Base-by-base conservation (phyloP, 1,140 invertebrate species). In the Tetramorium alpestre region DNA sequence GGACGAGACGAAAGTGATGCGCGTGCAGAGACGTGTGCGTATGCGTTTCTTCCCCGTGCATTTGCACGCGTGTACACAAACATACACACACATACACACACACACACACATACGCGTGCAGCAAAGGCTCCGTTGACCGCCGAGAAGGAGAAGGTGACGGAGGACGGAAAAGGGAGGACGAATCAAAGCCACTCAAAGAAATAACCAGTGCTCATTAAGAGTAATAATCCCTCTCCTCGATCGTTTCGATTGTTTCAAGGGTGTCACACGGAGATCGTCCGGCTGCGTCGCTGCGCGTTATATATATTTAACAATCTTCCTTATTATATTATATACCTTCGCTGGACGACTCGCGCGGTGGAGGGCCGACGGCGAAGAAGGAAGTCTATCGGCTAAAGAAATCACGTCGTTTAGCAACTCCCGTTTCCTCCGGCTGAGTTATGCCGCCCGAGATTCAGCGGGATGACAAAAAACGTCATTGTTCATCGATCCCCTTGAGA, bases 141-240 rank as follows among this genome's bases (percentile, higher is more conserved):
- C 78, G 47, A 65, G 56, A 60, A 88, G 85, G 64, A 65, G 80
- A 81, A 84, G 90, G 56, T 70, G 67, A 60, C 67, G 60, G 86
- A 18, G 85, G 67, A 62, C 85, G 64, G 84, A 88, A 69, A 69
- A 81, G 88, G 90, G 87, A 91, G 91, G 75, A 80, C 93, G 91
- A 95, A 95, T 94, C 94, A 94, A 87, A 93, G 78, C 93, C 94
- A 94, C 94, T 95, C 94, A 94, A 94, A 95, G 94, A 93, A 94
- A 94, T 94, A 94, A 94, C 94, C 91, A 94, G 89, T 88, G 87
- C 92, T 95, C 94, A 94, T 95, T 95, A 94, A 93, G 92, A 94
- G 92, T 93, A 94, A 95, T 95, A 94, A 94, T 89, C 92, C 88
- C 90, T 91, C 86, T 90, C 91, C 90, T 92, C 86, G 78, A 89